Evolutionary conservation across 2,113 vertebrate genomes (phyloP), one percentile per base, ranked within the genome.

Genomic region (Zosterops hypoxanthus): DNA sequence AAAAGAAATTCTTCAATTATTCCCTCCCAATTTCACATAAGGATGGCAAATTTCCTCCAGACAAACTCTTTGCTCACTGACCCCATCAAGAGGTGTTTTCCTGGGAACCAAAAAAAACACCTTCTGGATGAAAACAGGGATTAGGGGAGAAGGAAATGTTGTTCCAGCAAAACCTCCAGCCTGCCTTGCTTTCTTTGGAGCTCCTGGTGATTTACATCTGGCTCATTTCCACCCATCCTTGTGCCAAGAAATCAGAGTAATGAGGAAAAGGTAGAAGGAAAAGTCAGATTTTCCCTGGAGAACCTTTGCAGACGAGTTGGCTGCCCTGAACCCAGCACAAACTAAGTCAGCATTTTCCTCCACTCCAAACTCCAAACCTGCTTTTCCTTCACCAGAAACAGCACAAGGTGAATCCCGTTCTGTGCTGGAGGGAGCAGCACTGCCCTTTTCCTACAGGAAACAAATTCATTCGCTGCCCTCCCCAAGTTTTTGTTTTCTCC

Each of bases 91-190:
- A 79, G 24, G n/a, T 6, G 5, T 8, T 8, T 59, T 2, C 19
- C 42, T 9, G 25, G 1, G 49, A 10, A 28, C 24, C 8, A 22
- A 33, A 50, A 39, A 39, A 39, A 39, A 5, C 12, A 34, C 29
- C 24, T 82, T 3, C 0, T 0, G 3, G 44, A 46, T 18, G 18
- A 2, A 0, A 29, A 2, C 4, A 2, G 39, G 61, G 31, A 6
- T 81, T 16, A 21, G 5, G 44, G 68, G 59, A 90, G 68, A 47
- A 76, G 57, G 31, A 92, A 42, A 31, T 29, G 53, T 63, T 59
- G 78, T 3, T 47, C 56, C 69, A 88, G 91, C 57, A n/a, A 68
- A 36, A 18, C 34, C 49, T 77, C 34, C 49, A 14, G 31, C 8
- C 69, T 68, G 82, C 19, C 33, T 53, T 29, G 34, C 34, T 24